These are phyloP conservation scores for Caenorhabditis drosophilae DNA, from an alignment of 2,888 invertebrate genomes.

Conservation along the genomic window DNA sequence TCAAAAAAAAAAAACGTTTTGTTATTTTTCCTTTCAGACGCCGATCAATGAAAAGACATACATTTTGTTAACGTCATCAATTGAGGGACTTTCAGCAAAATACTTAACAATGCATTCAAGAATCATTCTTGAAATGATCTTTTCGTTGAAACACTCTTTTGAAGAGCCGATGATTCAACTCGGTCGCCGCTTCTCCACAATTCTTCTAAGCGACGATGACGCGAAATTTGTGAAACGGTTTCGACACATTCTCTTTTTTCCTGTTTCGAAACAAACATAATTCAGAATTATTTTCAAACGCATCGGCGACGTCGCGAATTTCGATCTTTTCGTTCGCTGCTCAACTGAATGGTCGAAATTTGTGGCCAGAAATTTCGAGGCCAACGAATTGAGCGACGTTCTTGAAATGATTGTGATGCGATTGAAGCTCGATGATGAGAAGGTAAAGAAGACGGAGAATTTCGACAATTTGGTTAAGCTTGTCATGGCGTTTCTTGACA, in stretches of 20 bases:
- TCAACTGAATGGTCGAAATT: slow-evolving; percentile 15
- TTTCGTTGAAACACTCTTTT: slow-evolving; percentile 3
- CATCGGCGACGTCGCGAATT: slow-evolving; percentile 19
- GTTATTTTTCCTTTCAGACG: too few species aligned
- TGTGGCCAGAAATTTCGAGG: slow-evolving; percentile 8
- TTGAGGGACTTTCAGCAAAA: slow-evolving; percentile 19
- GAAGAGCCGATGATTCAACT: slow-evolving; percentile 21
- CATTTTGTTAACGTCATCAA: slow-evolving; percentile 14
- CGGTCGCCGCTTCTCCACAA: slow-evolving; percentile 8
- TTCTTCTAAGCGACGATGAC: slow-evolving; percentile 16
- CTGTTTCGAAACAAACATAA: neutral
- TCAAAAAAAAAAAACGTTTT: too few species aligned
- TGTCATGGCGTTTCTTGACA: slow-evolving; percentile 13
- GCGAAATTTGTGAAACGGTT: slow-evolving; percentile 19
- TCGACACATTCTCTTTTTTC: neutral
- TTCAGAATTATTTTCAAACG: slow-evolving; percentile 24
- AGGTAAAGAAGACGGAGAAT: slow-evolving; percentile 9
- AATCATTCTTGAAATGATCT: slow-evolving; percentile 21
- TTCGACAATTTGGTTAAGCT: slow-evolving; percentile 7
- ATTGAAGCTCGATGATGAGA: slow-evolving; percentile 17
- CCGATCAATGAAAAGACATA: slow-evolving; percentile 17
- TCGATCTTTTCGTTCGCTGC: slow-evolving; percentile 15
- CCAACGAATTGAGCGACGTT: slow-evolving; percentile 9
- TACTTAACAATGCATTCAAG: slow-evolving; percentile 19
- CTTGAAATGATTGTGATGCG: slow-evolving; percentile 17